Base-by-base conservation (phyloP, 2,113 vertebrate genomes). In the Phoxinus phoxinus region DNA sequence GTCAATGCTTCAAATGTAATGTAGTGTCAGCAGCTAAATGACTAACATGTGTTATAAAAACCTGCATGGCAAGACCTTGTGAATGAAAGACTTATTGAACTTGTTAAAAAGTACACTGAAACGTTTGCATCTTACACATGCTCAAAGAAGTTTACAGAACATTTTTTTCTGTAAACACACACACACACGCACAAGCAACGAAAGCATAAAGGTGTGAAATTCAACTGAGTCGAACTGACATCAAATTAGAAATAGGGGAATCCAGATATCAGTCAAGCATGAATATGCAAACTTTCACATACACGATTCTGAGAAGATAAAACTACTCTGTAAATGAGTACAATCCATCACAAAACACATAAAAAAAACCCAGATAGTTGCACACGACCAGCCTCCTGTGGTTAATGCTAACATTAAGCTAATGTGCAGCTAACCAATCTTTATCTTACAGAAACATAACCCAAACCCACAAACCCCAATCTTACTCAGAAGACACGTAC, bases 231-330 rank as follows among this genome's bases (percentile, higher is more conserved):
- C 32, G 17, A 21, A 73, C 27, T 0, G 7, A 85, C 48, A n/a
- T n/a, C 6, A 21, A 81, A 63, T 21, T 30, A 41, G 15, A 59
- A 78, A 35, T 3, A 81, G 77, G 25, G 75, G 56, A 81, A 76
- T 85, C 58, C 76, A 75, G 69, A 76, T 21, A 35, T 67, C 19
- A 76, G 23, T 85, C 58, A 76, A 17, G 77, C 9, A 37, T 58
- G 63, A 84, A 65, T 11, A 79, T 84, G 81, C 63, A 84, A 87
- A 84, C 76, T 59, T n/a, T 78, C 51, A 63, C 41, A 65, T 9
- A 30, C 41, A 25, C 2, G 35, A 71, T 77, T 17, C 56, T 86
- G 46, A 46, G n/a, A 81, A 81, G 17, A 23, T 65, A 35, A 27
- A 48, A 44, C 78, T 65, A 37, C 37, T 46, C 48, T 58, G 58